Evolutionary conservation across 2,797 vertebrate species (phyloP).

Genomic region (Momotus momota): DNA sequence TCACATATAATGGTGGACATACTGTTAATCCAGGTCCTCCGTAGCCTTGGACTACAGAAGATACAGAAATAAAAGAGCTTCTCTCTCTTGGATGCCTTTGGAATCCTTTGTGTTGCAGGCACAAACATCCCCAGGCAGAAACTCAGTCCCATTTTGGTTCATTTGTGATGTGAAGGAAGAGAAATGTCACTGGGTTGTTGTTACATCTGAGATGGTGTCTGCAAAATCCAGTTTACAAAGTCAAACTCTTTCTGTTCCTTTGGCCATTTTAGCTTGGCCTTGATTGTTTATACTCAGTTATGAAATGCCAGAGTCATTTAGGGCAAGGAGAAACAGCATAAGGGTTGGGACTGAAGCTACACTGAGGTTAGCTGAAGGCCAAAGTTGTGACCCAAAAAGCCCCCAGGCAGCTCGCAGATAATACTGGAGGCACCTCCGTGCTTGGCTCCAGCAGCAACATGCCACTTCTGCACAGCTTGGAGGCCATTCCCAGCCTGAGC

Average conservation of each 20-base stretch:
- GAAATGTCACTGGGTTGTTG: background rate
- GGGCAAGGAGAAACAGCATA: background rate
- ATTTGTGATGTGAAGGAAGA: background rate
- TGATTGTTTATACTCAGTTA: background rate
- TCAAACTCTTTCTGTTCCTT: background rate
- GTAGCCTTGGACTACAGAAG: background rate
- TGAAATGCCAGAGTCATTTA: background rate
- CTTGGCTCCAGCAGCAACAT: background rate
- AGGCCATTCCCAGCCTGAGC: background rate
- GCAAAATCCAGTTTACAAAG: background rate
- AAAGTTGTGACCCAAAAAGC: background rate
- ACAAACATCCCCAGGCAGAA: background rate
- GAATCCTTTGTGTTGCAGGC: fast-evolving
- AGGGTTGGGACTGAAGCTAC: background rate
- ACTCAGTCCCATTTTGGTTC: background rate
- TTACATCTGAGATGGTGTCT: fast-evolving
- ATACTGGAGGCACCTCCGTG: background rate
- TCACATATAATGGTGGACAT: background rate
- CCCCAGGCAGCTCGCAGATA: background rate
- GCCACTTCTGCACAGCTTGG: background rate
- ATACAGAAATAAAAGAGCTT: background rate
- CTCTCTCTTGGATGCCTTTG: background rate
- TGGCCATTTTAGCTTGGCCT: background rate
- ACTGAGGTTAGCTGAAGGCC: background rate
- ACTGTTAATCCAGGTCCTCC: background rate